Evolutionary conservation across 2,888 invertebrate genomes (phyloP), one percentile per base, ranked within the genome.

Genomic region (Pomacea canaliculata): DNA sequence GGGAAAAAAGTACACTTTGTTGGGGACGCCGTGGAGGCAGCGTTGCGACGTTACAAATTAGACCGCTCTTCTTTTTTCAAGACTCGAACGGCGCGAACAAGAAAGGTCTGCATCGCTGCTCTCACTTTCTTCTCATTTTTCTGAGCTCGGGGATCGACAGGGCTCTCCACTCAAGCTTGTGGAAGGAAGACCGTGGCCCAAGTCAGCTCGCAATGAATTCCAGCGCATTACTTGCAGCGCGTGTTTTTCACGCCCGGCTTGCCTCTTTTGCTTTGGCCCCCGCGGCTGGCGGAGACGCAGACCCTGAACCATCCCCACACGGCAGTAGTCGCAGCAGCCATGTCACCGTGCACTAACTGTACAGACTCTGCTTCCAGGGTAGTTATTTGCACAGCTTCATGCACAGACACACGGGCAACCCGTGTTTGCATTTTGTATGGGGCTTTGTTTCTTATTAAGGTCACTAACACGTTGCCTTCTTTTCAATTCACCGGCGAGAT

Each of bases 171-270:
- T 63, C 63, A 63, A 27, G 12, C 8, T 46, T 9, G 23, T 19
- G 68, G 37, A 37, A 68, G 48, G 12, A 48, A 46, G 27, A 27
- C 63, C 37, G 37, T 63, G 63, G 16, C 63, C 63, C 23, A 10
- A 63, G 68, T 68, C 68, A 68, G 68, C 19, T 68, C 37, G 68
- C 68, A 68, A 68, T 68, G 68, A 68, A 68, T 68, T 68, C 68
- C 68, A 46, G 23, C 48, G 68, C 18, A 68, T 68, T 68, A 46
- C 68, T 68, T 37, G 16, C 10, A 68, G 19, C 13, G 13, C 68
- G 68, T 46, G 68, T 68, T 68, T 68, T 68, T 68, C 48, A 27
- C 48, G 37, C 68, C 68, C 48, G 68, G 10, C n/a, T 27, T 19
- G 37, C 37, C 37, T 12, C 10, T 27, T 27, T 12, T 12, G 37